Evolutionary conservation across 2,888 invertebrate species (phyloP).

Genomic region (Drosophila recens): DNA sequence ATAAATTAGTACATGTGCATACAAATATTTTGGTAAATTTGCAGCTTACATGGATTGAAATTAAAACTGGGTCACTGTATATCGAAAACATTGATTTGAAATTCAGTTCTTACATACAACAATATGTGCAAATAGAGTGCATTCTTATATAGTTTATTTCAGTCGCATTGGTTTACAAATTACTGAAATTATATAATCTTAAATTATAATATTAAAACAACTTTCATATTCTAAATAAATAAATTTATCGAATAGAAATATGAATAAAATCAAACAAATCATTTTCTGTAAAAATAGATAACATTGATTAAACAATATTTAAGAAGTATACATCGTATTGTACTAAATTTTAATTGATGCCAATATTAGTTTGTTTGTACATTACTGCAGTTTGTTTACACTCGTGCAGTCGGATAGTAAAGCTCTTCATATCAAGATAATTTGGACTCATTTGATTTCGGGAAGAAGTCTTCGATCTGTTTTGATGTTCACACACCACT

Average conservation of each 20-base stretch:
- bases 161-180: not conserved
- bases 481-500: conserved; percentile 23
- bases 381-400: not conserved
- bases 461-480: conserved; percentile 20
- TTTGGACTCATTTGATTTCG: conserved; percentile 12
- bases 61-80: conserved; percentile 16
- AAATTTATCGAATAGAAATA: not conserved
- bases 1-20: not conserved
- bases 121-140: too few relatives aligned
- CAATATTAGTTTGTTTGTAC: not conserved
- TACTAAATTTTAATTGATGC: not conserved
- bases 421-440: not conserved
- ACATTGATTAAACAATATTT: not conserved
- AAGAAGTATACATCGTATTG: not conserved
- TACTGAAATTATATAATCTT: not conserved
- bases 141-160: too few relatives aligned
- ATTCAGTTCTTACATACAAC: not conserved
- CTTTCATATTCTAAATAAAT: not conserved
- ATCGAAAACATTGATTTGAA: not conserved
- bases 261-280: too few relatives aligned
- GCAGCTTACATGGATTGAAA: conserved; percentile 4
- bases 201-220: not conserved
- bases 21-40: not conserved
- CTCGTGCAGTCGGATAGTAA: not conserved
- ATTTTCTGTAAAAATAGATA: not conserved